Percentiles rank a stretch among this genome's conserved stretches.
phyloP scores from a whole-genome alignment of 2,888 invertebrate species.

The Nephrotoma guestfalica region DNA sequence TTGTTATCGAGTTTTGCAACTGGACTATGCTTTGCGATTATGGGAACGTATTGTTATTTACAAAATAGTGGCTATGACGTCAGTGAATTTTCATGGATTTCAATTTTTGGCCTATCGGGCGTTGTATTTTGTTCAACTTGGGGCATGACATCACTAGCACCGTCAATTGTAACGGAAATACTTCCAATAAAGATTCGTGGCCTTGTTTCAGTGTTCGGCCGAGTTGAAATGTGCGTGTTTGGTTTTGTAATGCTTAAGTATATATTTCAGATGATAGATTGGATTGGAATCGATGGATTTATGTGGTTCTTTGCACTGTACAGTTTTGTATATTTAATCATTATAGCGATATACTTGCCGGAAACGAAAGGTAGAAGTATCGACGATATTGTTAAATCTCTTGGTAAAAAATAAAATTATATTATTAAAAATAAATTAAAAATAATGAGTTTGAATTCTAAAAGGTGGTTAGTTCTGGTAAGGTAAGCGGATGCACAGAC shows the following conservation, averaged over 20 bases:
- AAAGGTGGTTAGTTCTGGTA: too few relatives aligned
- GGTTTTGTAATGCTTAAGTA: slow-evolving; percentile 17
- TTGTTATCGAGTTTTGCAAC: slow-evolving; percentile 23
- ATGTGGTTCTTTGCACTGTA: slow-evolving; percentile 23
- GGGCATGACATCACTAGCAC: slow-evolving; percentile 26
- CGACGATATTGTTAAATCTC: slow-evolving; percentile 20
- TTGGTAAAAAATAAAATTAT: neutral
- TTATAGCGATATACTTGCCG: slow-evolving; percentile 23
- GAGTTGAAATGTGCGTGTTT: slow-evolving; percentile 13
- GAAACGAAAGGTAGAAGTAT: slow-evolving; percentile 29
- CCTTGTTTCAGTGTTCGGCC: neutral
- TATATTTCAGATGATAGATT: slow-evolving; percentile 19
- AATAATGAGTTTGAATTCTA: too few relatives aligned
- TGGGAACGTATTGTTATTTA: slow-evolving; percentile 21
- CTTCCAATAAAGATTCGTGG: neutral
- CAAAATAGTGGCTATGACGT: slow-evolving; percentile 18
- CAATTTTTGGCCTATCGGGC: slow-evolving; percentile 26
- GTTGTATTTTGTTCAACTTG: slow-evolving; percentile 24
- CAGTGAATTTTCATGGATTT: slow-evolving; percentile 22
- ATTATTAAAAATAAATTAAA: too few relatives aligned
- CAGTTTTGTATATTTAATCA: slow-evolving; percentile 21
- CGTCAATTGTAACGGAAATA: neutral
- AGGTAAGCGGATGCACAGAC: too few relatives aligned
- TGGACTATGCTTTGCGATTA: slow-evolving; percentile 20
- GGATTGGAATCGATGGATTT: slow-evolving; percentile 24